A percentile compares a stretch with the other conserved stretches of the same genome.
Evolutionary conservation across 2,113 vertebrate species (phyloP).

Genomic region (Recurvirostra avosetta): DNA sequence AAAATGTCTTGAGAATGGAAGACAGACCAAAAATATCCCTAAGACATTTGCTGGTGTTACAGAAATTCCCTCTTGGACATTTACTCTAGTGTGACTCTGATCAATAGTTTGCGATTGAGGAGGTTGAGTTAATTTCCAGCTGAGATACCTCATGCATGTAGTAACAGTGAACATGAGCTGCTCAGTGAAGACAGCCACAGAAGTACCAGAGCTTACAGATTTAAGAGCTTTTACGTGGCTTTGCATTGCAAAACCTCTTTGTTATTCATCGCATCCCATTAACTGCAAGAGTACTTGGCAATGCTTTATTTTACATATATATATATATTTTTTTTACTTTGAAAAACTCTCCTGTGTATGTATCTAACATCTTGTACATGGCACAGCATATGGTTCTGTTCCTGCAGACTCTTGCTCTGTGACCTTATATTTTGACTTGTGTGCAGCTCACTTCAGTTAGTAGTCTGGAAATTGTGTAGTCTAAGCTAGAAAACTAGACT

Average conservation of each 20-base stretch:
- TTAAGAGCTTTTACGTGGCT: not conserved
- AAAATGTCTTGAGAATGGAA: not conserved
- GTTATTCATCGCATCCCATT: not conserved
- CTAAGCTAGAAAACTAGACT: not conserved
- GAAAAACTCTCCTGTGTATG: not conserved
- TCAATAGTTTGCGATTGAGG: not conserved
- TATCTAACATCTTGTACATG: not conserved
- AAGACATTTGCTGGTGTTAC: not conserved
- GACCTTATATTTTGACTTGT: not conserved
- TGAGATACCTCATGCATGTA: not conserved
- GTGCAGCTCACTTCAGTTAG: not conserved
- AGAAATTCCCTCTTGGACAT: not conserved
- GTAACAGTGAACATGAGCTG: not conserved
- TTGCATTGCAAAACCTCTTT: not conserved
- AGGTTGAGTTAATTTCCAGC: not conserved
- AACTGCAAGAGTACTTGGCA: not conserved
- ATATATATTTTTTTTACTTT: not conserved
- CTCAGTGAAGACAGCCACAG: not conserved
- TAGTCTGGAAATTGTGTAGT: not conserved
- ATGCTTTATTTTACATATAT: not conserved
- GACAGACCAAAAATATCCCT: not conserved
- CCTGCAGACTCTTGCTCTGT: not conserved
- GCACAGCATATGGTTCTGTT: not conserved
- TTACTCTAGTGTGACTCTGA: not conserved
- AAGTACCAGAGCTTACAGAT: not conserved